phyloP scores from a whole-genome alignment of 2,797 vertebrate species.

The Chelon auratus region DNA sequence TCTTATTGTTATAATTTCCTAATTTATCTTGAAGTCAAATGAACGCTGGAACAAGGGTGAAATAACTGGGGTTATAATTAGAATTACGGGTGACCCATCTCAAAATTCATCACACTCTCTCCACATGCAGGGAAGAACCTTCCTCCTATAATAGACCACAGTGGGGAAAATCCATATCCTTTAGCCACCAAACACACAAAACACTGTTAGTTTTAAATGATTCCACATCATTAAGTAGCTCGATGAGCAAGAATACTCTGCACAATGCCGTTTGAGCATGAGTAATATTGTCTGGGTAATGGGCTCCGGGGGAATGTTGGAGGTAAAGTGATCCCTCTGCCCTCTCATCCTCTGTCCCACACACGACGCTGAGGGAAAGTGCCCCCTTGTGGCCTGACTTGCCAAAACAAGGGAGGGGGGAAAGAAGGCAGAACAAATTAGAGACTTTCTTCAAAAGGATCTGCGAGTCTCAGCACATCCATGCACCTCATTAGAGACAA shows the following conservation, averaged over 20 bases:
- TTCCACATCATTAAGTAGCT: conserved; percentile 77
- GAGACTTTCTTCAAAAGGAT: conserved; percentile 51
- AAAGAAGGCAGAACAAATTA: conserved; percentile 35
- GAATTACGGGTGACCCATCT: conserved; percentile 42
- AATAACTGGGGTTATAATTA: conserved; percentile 70
- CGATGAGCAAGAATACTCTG: conserved; percentile 64
- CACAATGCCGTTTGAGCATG: conserved; percentile 70
- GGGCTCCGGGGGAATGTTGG: conserved; percentile 53
- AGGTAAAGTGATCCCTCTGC: conserved; percentile 66
- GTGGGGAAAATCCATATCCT: conserved; percentile 69
- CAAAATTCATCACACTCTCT: conserved; percentile 45
- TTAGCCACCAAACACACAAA: conserved; percentile 63
- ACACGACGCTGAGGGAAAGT: conserved; percentile 67
- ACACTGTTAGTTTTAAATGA: conserved; percentile 76
- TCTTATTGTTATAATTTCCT: conserved; percentile 62
- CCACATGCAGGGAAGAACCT: conserved; percentile 11
- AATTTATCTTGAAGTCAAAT: conserved; percentile 72
- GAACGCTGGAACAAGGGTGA: conserved; percentile 53
- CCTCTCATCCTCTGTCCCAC: conserved; percentile 46
- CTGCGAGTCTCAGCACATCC: conserved; percentile 54
- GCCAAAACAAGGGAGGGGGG: conserved; percentile 10
- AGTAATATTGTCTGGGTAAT: conserved; percentile 70
- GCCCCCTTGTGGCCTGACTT: conserved; percentile 82
- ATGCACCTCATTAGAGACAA: conserved; percentile 56
- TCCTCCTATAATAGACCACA: conserved; percentile 31